A percentile compares a stretch with the other conserved stretches of the same genome.
Evolutionary conservation across 2,797 vertebrate species (phyloP).

Genomic region (Potorous gilbertii): DNA sequence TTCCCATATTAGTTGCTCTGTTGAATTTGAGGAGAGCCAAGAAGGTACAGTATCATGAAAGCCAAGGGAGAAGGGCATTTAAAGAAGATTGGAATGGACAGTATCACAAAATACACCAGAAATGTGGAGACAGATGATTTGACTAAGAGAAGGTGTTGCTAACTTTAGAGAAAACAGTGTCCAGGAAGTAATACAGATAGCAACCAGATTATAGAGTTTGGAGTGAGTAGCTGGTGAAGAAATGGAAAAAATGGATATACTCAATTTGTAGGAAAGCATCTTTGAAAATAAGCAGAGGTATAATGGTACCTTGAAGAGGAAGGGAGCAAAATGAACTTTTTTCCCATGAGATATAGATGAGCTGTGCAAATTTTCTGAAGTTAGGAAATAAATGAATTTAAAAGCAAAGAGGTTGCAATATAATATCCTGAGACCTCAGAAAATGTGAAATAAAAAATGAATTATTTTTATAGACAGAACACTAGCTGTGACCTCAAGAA

Average conservation of each 20-base stretch:
- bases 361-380: neutral
- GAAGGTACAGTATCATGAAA: neutral
- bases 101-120: neutral
- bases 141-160: neutral
- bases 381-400: neutral
- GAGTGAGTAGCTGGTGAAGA: neutral
- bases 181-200: neutral
- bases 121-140: neutral
- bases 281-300: neutral
- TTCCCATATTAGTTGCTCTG: neutral
- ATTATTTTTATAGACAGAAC: neutral
- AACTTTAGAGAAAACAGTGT: neutral
- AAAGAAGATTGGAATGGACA: neutral
- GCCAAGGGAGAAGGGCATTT: neutral
- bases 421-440: neutral
- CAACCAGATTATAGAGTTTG: neutral
- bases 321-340: neutral
- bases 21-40: neutral
- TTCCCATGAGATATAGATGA: neutral
- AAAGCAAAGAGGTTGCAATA: neutral
- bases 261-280: neutral
- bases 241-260: neutral
- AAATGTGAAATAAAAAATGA: neutral
- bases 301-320: neutral
- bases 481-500: neutral